Conservation (phyloP, 2,888 invertebrate genomes). For the Apotomis betuletana region DNA sequence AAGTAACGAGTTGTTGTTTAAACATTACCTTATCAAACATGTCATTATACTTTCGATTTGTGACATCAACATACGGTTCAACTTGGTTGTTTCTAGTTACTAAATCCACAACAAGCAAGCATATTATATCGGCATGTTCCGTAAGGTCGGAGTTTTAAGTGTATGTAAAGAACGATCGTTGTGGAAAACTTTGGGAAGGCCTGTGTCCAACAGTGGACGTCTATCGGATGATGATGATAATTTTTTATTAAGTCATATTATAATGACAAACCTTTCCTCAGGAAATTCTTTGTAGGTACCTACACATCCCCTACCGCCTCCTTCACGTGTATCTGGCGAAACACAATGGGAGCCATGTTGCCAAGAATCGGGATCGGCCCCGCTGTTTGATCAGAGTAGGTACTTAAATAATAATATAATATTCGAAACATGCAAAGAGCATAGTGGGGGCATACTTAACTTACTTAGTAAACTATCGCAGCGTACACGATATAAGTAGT, state of each 20-base stretch:
- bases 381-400: conserved; percentile 47
- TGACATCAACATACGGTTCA: conserved; percentile 31
- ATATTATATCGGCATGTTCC: no score
- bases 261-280: conserved; percentile 51
- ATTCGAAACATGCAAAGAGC: no score
- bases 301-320: conserved; percentile 48
- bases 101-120: neutral
- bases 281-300: conserved; percentile 55
- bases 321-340: conserved; percentile 47
- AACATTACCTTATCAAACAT: conserved; percentile 37
- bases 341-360: conserved; percentile 48
- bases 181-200: no score
- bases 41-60: conserved; percentile 33
- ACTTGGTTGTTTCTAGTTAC: conserved; percentile 6
- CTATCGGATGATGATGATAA: no score
- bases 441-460: no score
- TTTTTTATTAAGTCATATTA: no score
- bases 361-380: conserved; percentile 53
- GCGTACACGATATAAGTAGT: no score
- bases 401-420: no score
- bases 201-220: no score
- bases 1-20: conserved; percentile 40
- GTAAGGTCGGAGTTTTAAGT: no score
- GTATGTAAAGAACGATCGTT: no score
- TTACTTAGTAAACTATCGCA: no score